phyloP scores from a whole-genome alignment of 35 echinoderm and acorn worm genomes.

The Lytechinus variegatus region DNA sequence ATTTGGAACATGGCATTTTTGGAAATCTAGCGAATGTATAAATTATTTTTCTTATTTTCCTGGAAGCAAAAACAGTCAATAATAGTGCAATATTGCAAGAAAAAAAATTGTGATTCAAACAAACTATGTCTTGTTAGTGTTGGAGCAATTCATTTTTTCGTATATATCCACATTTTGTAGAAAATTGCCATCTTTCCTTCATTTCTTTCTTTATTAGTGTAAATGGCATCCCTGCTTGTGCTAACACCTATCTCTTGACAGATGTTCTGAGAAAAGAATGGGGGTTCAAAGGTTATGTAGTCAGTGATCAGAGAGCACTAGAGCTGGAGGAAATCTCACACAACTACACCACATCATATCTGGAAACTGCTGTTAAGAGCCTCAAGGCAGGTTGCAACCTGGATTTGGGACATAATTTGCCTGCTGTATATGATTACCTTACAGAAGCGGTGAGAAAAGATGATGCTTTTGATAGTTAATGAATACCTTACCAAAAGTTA shows the following conservation, averaged over 20 bases:
- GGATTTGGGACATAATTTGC: conserved; percentile 53
- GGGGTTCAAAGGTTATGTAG: conserved; percentile 93
- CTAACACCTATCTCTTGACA: conserved; percentile 74
- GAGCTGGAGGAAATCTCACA: conserved; percentile 70
- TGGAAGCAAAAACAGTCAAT: too few relatives aligned
- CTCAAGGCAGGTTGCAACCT: conserved; percentile 86
- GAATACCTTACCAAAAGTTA: too few relatives aligned
- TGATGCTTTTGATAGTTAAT: background rate
- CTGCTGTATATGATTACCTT: conserved; percentile 67
- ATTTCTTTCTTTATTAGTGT: conserved; percentile 54
- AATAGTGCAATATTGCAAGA: too few relatives aligned
- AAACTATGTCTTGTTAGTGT: too few relatives aligned
- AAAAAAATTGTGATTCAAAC: too few relatives aligned
- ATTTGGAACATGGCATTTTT: too few relatives aligned
- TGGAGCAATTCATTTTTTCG: too few relatives aligned
- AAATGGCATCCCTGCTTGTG: conserved; percentile 93
- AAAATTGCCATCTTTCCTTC: background rate
- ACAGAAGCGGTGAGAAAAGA: conserved; percentile 55
- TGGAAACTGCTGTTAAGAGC: conserved; percentile 69
- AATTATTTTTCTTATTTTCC: too few relatives aligned
- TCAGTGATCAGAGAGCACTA: conserved; percentile 81
- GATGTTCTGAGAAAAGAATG: conserved; percentile 80
- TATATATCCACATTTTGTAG: background rate
- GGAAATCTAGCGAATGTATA: too few relatives aligned
- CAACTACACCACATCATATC: conserved; percentile 72